These are phyloP conservation scores for Syngnathus typhle DNA, from an alignment of 2,113 vertebrate genomes.

Conservation along the genomic window DNA sequence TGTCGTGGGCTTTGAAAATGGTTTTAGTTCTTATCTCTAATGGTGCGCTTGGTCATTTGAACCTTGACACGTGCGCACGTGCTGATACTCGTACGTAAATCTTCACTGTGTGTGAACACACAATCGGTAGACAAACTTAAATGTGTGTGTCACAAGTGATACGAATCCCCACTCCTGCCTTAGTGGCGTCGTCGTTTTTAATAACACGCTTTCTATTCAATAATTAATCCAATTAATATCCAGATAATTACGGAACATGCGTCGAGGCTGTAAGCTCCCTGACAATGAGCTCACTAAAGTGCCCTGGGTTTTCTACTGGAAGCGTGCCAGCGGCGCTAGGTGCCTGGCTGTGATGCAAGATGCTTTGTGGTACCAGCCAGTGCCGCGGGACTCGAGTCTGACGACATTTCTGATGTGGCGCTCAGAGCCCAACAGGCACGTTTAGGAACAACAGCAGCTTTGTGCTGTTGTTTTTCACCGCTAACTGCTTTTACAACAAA, in stretches of 20 bases:
- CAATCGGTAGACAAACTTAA: constrained; percentile 8
- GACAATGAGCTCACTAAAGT: constrained; percentile 47
- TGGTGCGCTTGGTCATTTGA: constrained; percentile 52
- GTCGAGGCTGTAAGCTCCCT: constrained; percentile 46
- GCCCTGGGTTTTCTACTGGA: constrained; percentile 48
- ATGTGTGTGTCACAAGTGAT: constrained; percentile 45
- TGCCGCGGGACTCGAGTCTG: constrained; percentile 14
- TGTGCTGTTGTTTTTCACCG: constrained; percentile 29
- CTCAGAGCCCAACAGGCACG: constrained; percentile 24
- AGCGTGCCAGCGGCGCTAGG: constrained; percentile 25
- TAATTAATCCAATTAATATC: constrained; percentile 76
- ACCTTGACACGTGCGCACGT: constrained; percentile 39
- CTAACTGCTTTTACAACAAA: constrained; percentile 40
- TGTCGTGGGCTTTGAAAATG: constrained; percentile 62
- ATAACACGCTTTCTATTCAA: constrained; percentile 72
- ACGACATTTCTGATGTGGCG: constrained; percentile 36
- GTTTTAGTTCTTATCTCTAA: constrained; percentile 60
- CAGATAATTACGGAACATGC: constrained; percentile 68
- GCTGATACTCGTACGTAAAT: constrained; percentile 28
- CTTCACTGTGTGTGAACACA: constrained; percentile 15
- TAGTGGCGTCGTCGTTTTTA: constrained; percentile 72
- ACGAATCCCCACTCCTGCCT: constrained; percentile 62
- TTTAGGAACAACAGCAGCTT: constrained; percentile 42
- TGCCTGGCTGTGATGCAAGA: neutral
- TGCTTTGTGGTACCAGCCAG: neutral